Percentiles rank a stretch among this genome's conserved stretches.
Conservation (phyloP, 2,113 vertebrate genomes). For the Andinoacara biseriatus region DNA sequence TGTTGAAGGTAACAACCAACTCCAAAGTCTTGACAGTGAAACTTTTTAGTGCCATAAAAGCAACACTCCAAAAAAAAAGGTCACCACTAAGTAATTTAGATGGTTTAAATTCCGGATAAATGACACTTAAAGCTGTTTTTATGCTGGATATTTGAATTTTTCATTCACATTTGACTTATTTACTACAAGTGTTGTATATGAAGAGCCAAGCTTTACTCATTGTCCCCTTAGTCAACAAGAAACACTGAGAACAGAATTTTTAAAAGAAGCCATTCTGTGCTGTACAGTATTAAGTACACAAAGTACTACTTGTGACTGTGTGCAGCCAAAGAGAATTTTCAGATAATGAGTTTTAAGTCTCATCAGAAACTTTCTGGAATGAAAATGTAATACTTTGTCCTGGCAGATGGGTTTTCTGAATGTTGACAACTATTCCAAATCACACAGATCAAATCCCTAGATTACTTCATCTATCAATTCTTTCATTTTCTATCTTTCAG, state of each 20-base stretch:
- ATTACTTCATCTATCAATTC: conserved; percentile 5
- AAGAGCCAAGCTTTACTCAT: not conserved
- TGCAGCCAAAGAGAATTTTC: not conserved
- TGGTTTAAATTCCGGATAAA: not conserved
- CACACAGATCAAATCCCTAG: conserved; percentile 1
- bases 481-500: not conserved
- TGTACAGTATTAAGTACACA: not conserved
- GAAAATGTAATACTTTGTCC: not conserved
- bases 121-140: not conserved
- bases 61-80: not conserved
- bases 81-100: not conserved
- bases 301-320: not conserved
- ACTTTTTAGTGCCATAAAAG: not conserved
- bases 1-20: too few relatives aligned
- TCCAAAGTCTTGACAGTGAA: not conserved
- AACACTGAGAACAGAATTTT: not conserved
- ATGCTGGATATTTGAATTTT: not conserved
- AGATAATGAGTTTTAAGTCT: conserved; percentile 8
- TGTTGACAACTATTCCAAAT: not conserved
- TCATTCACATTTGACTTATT: not conserved
- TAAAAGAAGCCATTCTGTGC: not conserved
- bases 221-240: not conserved
- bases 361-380: not conserved
- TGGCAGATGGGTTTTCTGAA: conserved; percentile 1
- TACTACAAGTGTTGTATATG: not conserved